These are phyloP conservation scores for Cyclargus thomasi DNA, from an alignment of 1,140 invertebrate genomes.

Conservation along the genomic window DNA sequence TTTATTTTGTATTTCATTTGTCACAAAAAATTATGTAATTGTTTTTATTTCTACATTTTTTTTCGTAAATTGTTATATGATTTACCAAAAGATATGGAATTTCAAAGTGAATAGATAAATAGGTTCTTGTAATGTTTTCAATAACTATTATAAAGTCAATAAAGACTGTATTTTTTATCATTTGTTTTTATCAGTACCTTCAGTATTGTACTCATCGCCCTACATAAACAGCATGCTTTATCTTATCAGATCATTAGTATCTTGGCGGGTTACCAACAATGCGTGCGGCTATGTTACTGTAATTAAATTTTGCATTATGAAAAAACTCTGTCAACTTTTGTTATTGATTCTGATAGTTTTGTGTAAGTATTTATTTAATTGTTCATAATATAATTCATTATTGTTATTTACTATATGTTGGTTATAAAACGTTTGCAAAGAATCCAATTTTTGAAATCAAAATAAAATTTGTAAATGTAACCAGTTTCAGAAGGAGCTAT, in stretches of 20 bases:
- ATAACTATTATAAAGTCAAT: background rate
- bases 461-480: background rate
- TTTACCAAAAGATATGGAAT: background rate
- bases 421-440: too few species aligned
- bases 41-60: background rate
- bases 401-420: too few species aligned
- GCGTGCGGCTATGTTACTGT: conserved; percentile 16
- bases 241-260: conserved; percentile 38
- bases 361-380: conserved; percentile 27
- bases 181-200: background rate
- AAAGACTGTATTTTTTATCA: conserved; percentile 2
- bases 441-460: background rate
- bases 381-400: too few species aligned
- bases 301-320: conserved; percentile 31
- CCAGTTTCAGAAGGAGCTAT: conserved; percentile 37
- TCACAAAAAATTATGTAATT: too few species aligned
- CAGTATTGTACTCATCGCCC: conserved; percentile 21
- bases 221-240: conserved; percentile 35
- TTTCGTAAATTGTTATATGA: background rate
- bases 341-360: conserved; percentile 26
- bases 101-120: background rate
- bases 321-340: conserved; percentile 21
- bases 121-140: background rate
- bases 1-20: too few species aligned
- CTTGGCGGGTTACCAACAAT: conserved; percentile 19